A percentile compares a stretch with the other conserved stretches of the same genome.
phyloP scores from a whole-genome alignment of 2,888 invertebrate genomes.

The Cheilosia vernalis region DNA sequence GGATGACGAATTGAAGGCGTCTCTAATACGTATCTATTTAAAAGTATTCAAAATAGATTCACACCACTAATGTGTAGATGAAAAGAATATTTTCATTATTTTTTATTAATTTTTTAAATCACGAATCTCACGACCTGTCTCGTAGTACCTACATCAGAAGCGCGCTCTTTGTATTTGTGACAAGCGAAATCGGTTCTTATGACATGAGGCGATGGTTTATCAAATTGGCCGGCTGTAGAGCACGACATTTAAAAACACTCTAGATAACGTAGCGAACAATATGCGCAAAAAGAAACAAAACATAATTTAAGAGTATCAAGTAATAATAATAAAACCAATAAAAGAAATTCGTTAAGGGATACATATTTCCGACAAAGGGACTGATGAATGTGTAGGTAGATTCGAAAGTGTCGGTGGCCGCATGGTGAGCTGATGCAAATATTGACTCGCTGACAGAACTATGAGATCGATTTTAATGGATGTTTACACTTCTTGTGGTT shows the following conservation, averaged over 20 bases:
- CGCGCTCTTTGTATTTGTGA: conserved; percentile 15
- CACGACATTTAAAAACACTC: conserved; percentile 9
- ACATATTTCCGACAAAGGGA: background rate
- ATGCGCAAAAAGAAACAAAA: background rate
- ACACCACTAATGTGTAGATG: background rate
- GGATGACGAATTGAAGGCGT: conserved; percentile 24
- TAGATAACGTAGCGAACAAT: conserved; percentile 18
- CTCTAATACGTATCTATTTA: background rate
- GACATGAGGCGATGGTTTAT: conserved; percentile 25
- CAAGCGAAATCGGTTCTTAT: conserved; percentile 23
- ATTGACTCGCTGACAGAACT: background rate
- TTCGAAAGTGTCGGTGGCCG: background rate
- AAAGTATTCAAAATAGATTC: conserved; percentile 24
- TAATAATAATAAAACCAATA: background rate
- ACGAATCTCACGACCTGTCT: conserved; percentile 7
- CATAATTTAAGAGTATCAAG: background rate
- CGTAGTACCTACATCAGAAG: conserved; percentile 1
- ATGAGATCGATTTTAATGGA: background rate
- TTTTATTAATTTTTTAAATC: conserved; percentile 24
- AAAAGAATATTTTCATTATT: background rate
- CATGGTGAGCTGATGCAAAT: background rate
- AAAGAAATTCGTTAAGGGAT: background rate
- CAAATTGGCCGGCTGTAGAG: conserved; percentile 14
- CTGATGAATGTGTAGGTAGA: background rate
- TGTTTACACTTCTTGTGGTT: background rate